Percentiles rank a stretch among this genome's conserved stretches.
phyloP scores from a whole-genome alignment of 2,888 invertebrate genomes.

The Mythimna ferrago region DNA sequence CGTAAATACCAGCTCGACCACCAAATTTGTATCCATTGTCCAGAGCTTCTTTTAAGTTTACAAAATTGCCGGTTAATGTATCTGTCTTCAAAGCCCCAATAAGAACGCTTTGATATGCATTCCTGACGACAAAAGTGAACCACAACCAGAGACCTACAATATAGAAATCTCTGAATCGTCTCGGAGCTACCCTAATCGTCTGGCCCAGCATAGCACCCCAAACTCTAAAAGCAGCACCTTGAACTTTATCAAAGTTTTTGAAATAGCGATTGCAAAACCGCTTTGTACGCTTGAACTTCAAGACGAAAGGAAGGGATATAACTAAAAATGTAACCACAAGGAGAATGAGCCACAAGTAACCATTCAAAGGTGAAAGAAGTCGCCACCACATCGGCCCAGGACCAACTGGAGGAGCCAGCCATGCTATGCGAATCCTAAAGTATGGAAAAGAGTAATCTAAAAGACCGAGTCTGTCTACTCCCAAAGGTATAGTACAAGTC shows the following conservation, averaged over 20 bases:
- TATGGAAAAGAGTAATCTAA: conserved; percentile 80
- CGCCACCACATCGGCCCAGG: conserved; percentile 79
- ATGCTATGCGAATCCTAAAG: conserved; percentile 78
- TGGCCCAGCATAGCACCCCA: conserved; percentile 83
- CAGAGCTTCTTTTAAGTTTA: conserved; percentile 75
- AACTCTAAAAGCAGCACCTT: conserved; percentile 74
- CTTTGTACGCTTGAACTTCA: conserved; percentile 72
- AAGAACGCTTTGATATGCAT: conserved; percentile 82
- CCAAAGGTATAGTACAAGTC: conserved; percentile 78
- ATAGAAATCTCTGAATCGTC: conserved; percentile 81
- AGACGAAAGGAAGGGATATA: conserved; percentile 74
- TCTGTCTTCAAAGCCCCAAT: conserved; percentile 83
- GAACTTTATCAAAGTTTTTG: conserved; percentile 73
- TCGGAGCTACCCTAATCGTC: conserved; percentile 76
- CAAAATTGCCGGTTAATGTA: conserved; percentile 74
- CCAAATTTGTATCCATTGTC: conserved; percentile 78
- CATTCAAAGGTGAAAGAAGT: conserved; percentile 78
- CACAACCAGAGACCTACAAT: conserved; percentile 81
- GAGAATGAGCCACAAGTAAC: conserved; percentile 79
- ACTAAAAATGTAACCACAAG: conserved; percentile 74
- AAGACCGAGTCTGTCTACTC: conserved; percentile 74
- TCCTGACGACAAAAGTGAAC: conserved; percentile 83
- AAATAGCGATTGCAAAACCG: conserved; percentile 74
- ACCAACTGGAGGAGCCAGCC: conserved; percentile 79
- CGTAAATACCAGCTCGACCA: conserved; percentile 76